Evolutionary conservation across 2,113 vertebrate genomes (phyloP).

Genomic region (Microtus richardsoni): DNA sequence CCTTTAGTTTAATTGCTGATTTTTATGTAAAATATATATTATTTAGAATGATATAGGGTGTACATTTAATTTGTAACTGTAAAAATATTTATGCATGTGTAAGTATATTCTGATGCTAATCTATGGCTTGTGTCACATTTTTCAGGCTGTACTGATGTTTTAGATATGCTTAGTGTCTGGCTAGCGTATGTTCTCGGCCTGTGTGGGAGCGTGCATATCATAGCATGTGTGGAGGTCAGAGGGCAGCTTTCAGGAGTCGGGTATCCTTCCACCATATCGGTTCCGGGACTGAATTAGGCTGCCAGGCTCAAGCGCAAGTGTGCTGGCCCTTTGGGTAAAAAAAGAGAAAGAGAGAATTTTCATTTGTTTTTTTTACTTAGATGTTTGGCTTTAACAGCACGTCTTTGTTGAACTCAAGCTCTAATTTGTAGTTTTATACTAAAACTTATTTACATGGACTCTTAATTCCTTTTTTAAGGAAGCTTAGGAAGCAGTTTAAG

Average conservation of each 20-base stretch:
- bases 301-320: not conserved
- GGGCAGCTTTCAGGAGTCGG: not conserved
- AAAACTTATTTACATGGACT: not conserved
- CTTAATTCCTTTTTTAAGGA: constrained; percentile 26
- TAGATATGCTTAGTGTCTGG: not conserved
- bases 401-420: constrained; percentile 35
- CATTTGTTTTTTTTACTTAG: not conserved
- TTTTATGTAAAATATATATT: constrained; percentile 34
- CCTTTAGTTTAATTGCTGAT: constrained; percentile 22
- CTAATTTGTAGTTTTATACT: constrained; percentile 18
- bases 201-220: not conserved
- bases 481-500: constrained; percentile 13
- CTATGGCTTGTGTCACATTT: constrained; percentile 19
- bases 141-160: not conserved
- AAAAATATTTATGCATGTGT: not conserved
- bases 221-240: not conserved
- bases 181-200: not conserved
- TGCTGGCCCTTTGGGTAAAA: not conserved
- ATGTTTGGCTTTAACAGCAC: not conserved
- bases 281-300: not conserved
- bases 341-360: not conserved
- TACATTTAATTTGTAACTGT: not conserved
- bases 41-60: not conserved
- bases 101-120: not conserved
- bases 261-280: not conserved